phyloP scores from a whole-genome alignment of 2,888 invertebrate species.

The Lydus trimaculatus region DNA sequence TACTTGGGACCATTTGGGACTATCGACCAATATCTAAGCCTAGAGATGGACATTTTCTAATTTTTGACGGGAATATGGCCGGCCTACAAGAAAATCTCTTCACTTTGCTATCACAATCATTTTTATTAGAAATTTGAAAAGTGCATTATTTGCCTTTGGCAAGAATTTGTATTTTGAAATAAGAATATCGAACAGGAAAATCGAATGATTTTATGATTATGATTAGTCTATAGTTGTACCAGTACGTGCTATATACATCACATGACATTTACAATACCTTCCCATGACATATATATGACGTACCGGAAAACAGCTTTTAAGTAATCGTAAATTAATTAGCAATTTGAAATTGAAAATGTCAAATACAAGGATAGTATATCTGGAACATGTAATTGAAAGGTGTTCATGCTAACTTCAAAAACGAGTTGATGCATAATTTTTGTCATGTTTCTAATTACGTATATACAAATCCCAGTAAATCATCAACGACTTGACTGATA shows the following conservation, averaged over 20 bases:
- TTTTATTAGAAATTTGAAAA: too few relatives aligned
- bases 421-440: too few relatives aligned
- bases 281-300: background rate
- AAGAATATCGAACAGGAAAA: background rate
- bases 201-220: slow-evolving; percentile 10
- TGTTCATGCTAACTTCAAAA: background rate
- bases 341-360: background rate
- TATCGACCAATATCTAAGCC: background rate
- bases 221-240: background rate
- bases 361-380: background rate
- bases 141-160: too few relatives aligned
- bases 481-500: too few relatives aligned
- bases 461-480: too few relatives aligned
- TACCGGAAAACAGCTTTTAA: slow-evolving; percentile 4
- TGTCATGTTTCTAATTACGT: too few relatives aligned
- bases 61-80: too few relatives aligned
- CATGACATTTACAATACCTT: slow-evolving; percentile 9
- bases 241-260: background rate
- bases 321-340: background rate
- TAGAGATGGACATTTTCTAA: too few relatives aligned
- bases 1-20: too few relatives aligned
- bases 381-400: background rate
- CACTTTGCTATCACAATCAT: too few relatives aligned
- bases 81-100: too few relatives aligned
- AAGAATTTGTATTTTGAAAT: too few relatives aligned